Base-by-base conservation (phyloP, 2,113 vertebrate species). In the Nycticryphes semicollaris region DNA sequence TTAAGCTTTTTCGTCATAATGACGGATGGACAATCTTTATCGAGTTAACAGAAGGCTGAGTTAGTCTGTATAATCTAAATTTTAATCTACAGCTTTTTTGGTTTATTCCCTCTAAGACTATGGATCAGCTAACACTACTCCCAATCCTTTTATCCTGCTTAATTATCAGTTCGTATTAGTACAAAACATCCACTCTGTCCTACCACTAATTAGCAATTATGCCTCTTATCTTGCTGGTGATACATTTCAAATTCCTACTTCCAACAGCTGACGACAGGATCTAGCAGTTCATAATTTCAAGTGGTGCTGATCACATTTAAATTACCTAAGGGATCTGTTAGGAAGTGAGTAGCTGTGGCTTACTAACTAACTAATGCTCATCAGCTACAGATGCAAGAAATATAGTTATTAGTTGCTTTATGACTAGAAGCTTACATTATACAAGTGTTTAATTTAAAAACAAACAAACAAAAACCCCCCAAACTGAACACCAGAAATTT, bases 141-240 rank as follows among this genome's bases (percentile, higher is more conserved):
- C 48, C 43, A 95, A 93, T 94, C 89, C 87, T 93, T 30, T 96
- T 94, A 96, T 48, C 43, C 80, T 73, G 56, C 84, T 93, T 96
- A 95, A 96, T 96, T 96, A 96, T 91, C 95, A 91, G 66, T 89
- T 94, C 95, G 63, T 67, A 57, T 78, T 84, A 87, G 57, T 48
- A 87, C 35, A 84, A 87, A 96, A 73, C 81, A 95, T 82, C 57
- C 45, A 94, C 69, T 84, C 77, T 57, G 69, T 48, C 57, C 76
- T 64, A 72, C 35, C 57, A 41, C 87, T 91, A 91, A 96, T 96
- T 87, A 95, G 89, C 70, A 87, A 89, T 93, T 93, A 93, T 0
- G 1, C 47, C 66, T 93, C 84, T 97, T 91, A 93, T 94, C 94
- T 87, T 48, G 66, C 87, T 85, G 69, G 77, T 53, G 66, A 91